Evolutionary conservation across 64 coral and sea anemone species (phyloP).

Genomic region (Pocillopora verrucosa): DNA sequence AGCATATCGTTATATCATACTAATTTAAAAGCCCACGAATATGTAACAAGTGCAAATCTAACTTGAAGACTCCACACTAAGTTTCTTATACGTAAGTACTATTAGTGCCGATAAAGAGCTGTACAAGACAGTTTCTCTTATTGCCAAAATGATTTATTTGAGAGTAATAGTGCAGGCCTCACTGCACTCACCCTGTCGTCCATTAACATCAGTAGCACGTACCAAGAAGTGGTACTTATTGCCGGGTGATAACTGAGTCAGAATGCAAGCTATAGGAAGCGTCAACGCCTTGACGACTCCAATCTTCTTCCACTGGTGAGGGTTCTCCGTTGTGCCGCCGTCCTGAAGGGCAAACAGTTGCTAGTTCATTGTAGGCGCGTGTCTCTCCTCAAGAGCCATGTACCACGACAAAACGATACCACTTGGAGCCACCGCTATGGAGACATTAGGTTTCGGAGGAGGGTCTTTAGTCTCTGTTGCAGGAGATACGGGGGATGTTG

Average conservation of each 20-base stretch:
- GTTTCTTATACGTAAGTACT: too few species aligned
- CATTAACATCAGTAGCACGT: conserved; percentile 74
- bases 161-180: conserved; percentile 90
- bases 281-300: conserved; percentile 98
- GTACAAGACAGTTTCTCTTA: background rate
- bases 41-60: too few species aligned
- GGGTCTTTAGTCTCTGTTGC: conserved; percentile 15
- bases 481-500: background rate
- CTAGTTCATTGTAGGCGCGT: conserved; percentile 75
- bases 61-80: too few species aligned
- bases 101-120: background rate
- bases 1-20: too few species aligned
- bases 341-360: conserved; percentile 94
- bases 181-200: conserved; percentile 78
- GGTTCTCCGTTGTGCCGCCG: conserved; percentile 44
- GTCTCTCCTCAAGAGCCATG: conserved; percentile 66
- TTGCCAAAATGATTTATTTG: conserved; percentile 23
- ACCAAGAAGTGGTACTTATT: conserved; percentile 98
- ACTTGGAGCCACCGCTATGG: conserved; percentile 85
- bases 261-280: conserved; percentile 93
- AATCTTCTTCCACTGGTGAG: conserved; percentile 91
- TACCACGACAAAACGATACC: conserved; percentile 98
- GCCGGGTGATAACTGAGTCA: conserved; percentile 94
- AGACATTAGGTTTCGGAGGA: conserved; percentile 82
- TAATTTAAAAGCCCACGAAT: too few species aligned